Base-by-base conservation (phyloP, 2,888 invertebrate genomes). In the Zeuzera pyrina region DNA sequence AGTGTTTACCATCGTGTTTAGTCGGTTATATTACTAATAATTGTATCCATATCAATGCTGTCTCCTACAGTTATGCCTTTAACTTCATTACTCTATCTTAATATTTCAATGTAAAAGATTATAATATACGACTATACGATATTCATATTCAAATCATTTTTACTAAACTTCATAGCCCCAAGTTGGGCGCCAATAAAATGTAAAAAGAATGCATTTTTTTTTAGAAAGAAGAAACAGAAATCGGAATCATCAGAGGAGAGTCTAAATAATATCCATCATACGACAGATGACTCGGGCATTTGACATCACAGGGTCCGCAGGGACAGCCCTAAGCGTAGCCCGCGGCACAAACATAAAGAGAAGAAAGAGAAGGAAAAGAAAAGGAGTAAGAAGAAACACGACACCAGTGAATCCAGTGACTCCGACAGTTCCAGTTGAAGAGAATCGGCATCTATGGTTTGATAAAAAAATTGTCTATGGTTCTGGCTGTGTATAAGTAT, bases 261-360 rank as follows among this genome's bases (percentile, higher is more conserved):
- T 0, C 24, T 70, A n/a, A 78, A 79, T 37, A 74, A 81, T 45
- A 58, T 74, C 30, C 79, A 81, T 2, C 83, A 81, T 30, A 83
- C 83, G 2, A 83, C 83, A 0, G 83, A 83, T 35, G 83, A 83
- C 29, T 83, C 83, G 13, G 83, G 83, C 31, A 83, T 83, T 73
- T 83, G 83, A 83, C 83, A 83, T 69, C 76, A 81, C 37, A 65
- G 78, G 21, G 64, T 76, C 36, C 64, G 77, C 30, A 63, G 76
- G 42, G 77, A 73, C 12, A 77, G 77, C 51, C 77, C 74, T 2
- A 64, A 56, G 33, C 55, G 64, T 26, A 66, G 63, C 44, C 66
- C 60, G 30, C 46, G 45, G 28, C 52, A 48, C 30, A 54, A 49
- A 35, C 52, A 50, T 35, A 43, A 43, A 29, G 49, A 52, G 30